Evolutionary conservation across 2,888 invertebrate species (phyloP).

Genomic region (Strigamia maritima): DNA sequence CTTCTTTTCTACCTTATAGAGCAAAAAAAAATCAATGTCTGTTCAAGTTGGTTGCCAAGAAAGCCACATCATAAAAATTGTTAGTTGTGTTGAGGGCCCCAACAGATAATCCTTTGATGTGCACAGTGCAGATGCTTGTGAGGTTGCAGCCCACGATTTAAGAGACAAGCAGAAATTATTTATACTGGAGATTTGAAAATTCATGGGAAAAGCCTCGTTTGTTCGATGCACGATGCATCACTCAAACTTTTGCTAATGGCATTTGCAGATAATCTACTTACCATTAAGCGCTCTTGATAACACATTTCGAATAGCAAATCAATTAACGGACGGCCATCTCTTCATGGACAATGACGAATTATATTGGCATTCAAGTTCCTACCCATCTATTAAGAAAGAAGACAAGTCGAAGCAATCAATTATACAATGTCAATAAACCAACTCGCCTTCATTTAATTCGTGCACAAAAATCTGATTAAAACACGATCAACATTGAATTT

Average conservation of each 20-base stretch:
- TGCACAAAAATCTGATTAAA: background rate
- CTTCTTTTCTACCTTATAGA: conserved; percentile 6
- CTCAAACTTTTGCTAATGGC: background rate
- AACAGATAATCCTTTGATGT: conserved; percentile 16
- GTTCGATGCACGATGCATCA: background rate
- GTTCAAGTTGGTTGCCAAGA: conserved; percentile 15
- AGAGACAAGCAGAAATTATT: background rate
- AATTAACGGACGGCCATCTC: background rate
- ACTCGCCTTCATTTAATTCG: background rate
- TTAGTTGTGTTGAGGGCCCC: conserved; percentile 7
- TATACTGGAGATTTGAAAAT: background rate
- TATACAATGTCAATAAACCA: background rate
- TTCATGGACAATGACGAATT: conserved; percentile 15
- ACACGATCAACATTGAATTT: background rate
- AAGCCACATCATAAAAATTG: conserved; percentile 21
- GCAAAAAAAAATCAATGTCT: conserved; percentile 15
- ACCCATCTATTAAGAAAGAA: background rate
- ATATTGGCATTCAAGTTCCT: conserved; percentile 16
- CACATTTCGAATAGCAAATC: conserved; percentile 29
- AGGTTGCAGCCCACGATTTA: background rate
- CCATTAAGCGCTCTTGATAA: conserved; percentile 17
- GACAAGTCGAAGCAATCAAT: conserved; percentile 18
- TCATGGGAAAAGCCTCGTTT: conserved; percentile 2
- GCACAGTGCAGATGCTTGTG: background rate
- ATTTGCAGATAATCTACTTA: conserved; percentile 3